phyloP scores from a whole-genome alignment of 2,113 vertebrate genomes.

The Cebus imitator region DNA sequence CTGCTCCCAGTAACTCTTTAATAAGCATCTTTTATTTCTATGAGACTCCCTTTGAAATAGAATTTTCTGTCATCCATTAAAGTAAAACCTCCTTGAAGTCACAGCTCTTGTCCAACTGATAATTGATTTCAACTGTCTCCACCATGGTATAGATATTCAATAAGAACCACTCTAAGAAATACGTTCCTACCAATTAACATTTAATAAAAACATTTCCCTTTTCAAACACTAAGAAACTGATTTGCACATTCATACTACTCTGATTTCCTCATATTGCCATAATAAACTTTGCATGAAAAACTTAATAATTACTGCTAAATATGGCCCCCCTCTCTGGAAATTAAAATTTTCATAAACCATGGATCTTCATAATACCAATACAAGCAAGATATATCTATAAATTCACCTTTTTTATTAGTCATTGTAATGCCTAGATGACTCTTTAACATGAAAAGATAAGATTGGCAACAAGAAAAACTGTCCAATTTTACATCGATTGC shows the following conservation, averaged over 20 bases:
- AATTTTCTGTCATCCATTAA: constrained; percentile 25
- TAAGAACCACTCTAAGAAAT: constrained; percentile 30
- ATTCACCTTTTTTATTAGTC: background rate
- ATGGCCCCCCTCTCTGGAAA: background rate
- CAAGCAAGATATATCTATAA: background rate
- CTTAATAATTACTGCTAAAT: constrained; percentile 35
- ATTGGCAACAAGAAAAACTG: background rate
- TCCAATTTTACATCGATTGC: background rate
- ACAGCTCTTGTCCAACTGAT: background rate
- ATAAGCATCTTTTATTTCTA: background rate
- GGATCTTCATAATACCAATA: background rate
- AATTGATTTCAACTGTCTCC: background rate
- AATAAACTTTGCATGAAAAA: constrained; percentile 24
- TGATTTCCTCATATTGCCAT: background rate
- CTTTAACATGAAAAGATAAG: background rate
- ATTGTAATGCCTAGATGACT: background rate
- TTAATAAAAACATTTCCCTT: constrained; percentile 26
- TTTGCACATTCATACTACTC: background rate
- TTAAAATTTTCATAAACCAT: background rate
- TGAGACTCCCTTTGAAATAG: background rate
- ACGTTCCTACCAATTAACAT: background rate
- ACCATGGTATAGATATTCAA: background rate
- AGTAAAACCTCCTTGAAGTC: constrained; percentile 32
- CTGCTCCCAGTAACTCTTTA: background rate
- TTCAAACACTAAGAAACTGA: constrained; percentile 16